These are phyloP conservation scores for Gonioctena quinquepunctata DNA, from an alignment of 1,140 invertebrate species.

Conservation along the genomic window DNA sequence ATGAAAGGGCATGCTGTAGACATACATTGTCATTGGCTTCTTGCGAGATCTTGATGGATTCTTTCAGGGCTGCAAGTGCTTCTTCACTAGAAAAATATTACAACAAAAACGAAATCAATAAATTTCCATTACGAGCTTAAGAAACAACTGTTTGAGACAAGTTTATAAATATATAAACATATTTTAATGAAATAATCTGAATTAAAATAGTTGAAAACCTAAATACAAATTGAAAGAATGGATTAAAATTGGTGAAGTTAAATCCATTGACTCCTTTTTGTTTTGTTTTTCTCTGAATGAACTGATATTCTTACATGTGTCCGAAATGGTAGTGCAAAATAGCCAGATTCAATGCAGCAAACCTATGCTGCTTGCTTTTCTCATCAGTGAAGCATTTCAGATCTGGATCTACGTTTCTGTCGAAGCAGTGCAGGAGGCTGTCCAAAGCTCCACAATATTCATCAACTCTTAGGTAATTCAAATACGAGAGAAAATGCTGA, in stretches of 20 bases:
- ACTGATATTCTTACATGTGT: conserved; percentile 68
- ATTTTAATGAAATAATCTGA: too few species aligned
- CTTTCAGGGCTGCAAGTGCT: conserved; percentile 77
- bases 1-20: conserved; percentile 82
- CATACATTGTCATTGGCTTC: conserved; percentile 83
- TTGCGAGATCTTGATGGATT: conserved; percentile 86
- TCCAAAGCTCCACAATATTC: conserved; percentile 86
- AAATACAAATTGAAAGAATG: too few species aligned
- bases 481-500: conserved; percentile 87
- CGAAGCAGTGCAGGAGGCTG: conserved; percentile 84
- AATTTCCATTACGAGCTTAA: too few species aligned
- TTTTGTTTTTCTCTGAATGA: too few species aligned
- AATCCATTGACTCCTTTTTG: too few species aligned
- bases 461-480: conserved; percentile 84
- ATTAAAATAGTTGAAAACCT: too few species aligned
- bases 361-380: conserved; percentile 76
- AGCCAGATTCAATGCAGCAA: conserved; percentile 87
- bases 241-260: too few species aligned
- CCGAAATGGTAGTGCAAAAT: conserved; percentile 85
- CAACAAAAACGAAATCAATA: conserved; percentile 3
- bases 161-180: too few species aligned
- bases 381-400: conserved; percentile 61
- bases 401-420: conserved; percentile 65
- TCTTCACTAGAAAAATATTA: conserved; percentile 72
- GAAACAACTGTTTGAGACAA: too few species aligned